Conservation (phyloP, 1,140 invertebrate genomes). For the Listronotus oregonensis region DNA sequence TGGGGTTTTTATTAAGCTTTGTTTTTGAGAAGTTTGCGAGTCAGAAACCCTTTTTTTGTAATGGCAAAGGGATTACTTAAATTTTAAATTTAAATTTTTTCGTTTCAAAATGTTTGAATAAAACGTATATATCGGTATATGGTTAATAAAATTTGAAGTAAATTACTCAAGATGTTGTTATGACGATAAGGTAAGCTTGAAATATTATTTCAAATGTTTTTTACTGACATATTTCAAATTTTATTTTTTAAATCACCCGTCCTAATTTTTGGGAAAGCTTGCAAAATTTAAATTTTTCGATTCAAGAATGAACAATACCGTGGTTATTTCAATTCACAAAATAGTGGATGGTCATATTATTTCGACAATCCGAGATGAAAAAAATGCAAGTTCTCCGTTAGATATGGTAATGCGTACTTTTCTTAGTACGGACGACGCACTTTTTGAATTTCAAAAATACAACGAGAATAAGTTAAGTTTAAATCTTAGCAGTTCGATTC, state of each 20-base stretch:
- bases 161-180: too few species aligned
- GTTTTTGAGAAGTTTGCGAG: too few species aligned
- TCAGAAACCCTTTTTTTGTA: too few species aligned
- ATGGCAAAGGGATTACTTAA: too few species aligned
- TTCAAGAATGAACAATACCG: conserved; percentile 17
- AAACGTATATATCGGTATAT: too few species aligned
- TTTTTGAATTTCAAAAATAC: conserved; percentile 22
- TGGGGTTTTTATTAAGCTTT: too few species aligned
- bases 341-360: conserved; percentile 23
- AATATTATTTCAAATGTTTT: conserved; percentile 29
- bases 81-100: too few species aligned
- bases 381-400: background rate
- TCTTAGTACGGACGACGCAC: background rate
- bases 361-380: conserved; percentile 17
- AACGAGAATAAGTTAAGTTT: conserved; percentile 13
- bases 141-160: too few species aligned
- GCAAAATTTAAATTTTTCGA: background rate
- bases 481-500: conserved; percentile 2
- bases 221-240: conserved; percentile 12
- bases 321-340: conserved; percentile 27
- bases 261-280: conserved; percentile 1
- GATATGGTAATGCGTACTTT: conserved; percentile 17
- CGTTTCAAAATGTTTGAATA: too few species aligned
- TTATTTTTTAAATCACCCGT: conserved; percentile 2
- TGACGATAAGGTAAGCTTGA: background rate